A percentile compares a stretch with the other conserved stretches of the same genome.
phyloP scores from a whole-genome alignment of 2,888 invertebrate species.

The Conchocele bisecta region DNA sequence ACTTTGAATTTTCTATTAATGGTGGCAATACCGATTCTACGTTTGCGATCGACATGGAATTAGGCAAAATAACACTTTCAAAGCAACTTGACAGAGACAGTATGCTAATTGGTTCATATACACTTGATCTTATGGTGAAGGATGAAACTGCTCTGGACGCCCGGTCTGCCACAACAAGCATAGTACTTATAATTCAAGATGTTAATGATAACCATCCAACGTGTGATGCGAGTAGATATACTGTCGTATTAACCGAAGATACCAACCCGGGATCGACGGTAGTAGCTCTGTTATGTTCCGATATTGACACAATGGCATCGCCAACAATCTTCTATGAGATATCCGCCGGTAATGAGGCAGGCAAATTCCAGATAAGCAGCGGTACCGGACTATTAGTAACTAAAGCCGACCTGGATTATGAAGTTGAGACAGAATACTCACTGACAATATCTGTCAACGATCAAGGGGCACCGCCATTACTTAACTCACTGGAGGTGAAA shows the following conservation, averaged over 20 bases:
- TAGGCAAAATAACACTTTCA: conserved; percentile 59
- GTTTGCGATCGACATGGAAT: conserved; percentile 62
- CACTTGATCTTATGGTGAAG: conserved; percentile 56
- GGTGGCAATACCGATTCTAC: conserved; percentile 59
- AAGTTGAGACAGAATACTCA: conserved; percentile 55
- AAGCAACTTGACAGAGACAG: conserved; percentile 61
- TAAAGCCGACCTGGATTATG: conserved; percentile 64
- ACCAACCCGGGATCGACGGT: conserved; percentile 37
- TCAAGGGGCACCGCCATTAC: conserved; percentile 52
- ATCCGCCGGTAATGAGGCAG: conserved; percentile 40
- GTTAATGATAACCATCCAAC: conserved; percentile 67
- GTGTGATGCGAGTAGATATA: conserved; percentile 53
- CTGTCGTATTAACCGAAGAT: conserved; percentile 41
- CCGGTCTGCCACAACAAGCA: conserved; percentile 56
- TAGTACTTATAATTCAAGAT: conserved; percentile 61
- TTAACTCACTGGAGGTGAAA: conserved; percentile 29
- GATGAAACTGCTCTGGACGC: conserved; percentile 55
- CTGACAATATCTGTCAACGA: conserved; percentile 64
- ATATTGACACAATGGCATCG: conserved; percentile 48
- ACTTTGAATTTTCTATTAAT: conserved; percentile 60
- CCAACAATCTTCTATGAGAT: conserved; percentile 43
- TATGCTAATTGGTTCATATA: conserved; percentile 49
- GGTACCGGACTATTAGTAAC: conserved; percentile 58
- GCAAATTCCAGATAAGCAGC: conserved; percentile 48
- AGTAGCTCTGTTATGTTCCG: conserved; percentile 33